phyloP scores from a whole-genome alignment of 2,113 vertebrate genomes.

The Actenoides lindsayi region DNA sequence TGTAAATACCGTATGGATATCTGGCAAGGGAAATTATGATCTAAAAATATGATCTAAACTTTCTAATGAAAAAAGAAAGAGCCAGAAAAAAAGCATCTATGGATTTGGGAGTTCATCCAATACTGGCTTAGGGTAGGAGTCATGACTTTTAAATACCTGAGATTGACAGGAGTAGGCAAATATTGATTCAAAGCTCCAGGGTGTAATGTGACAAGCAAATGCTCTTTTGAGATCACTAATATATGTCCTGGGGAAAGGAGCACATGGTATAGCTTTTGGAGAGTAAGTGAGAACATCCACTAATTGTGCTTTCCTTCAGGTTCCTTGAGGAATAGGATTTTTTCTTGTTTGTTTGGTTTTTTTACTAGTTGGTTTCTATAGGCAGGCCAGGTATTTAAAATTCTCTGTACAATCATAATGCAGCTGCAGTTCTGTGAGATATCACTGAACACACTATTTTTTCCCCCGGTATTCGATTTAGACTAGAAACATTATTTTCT shows the following conservation, averaged over 20 bases:
- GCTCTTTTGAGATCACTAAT: constrained; percentile 1
- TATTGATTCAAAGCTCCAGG: constrained; percentile 8
- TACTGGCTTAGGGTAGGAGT: neutral
- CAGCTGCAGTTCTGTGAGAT: neutral
- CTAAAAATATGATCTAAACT: neutral
- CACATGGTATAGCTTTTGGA: neutral
- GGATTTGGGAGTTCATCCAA: neutral
- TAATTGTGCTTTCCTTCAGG: neutral
- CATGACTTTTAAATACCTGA: neutral
- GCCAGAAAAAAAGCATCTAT: neutral
- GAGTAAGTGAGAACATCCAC: neutral
- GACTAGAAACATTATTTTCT: neutral
- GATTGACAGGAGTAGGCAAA: neutral
- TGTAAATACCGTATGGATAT: neutral
- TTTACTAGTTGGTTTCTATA: neutral
- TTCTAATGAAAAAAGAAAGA: neutral
- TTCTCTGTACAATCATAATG: neutral
- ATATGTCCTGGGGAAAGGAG: neutral
- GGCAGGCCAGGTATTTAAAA: neutral
- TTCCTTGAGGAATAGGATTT: neutral
- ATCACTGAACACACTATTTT: neutral
- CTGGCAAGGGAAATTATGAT: neutral
- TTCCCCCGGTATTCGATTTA: neutral
- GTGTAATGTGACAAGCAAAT: neutral
- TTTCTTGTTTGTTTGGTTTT: neutral